These are phyloP conservation scores for Synchiropus splendidus DNA, from an alignment of 2,113 vertebrate species.

Conservation along the genomic window DNA sequence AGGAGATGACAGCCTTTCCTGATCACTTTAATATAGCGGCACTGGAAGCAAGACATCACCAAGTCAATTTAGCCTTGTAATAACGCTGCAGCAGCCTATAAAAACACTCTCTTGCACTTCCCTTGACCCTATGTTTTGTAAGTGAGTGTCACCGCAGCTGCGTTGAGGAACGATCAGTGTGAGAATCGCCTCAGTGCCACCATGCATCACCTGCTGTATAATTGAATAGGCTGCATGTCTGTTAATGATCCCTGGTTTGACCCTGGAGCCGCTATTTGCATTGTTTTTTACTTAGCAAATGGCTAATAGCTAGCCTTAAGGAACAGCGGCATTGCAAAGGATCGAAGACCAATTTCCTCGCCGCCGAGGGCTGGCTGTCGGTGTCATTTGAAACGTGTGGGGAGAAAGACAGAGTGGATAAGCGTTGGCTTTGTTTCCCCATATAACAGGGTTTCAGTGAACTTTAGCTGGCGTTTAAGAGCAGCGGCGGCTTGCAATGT, in stretches of 20 bases:
- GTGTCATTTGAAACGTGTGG: conserved; percentile 43
- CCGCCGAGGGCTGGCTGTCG: conserved; percentile 37
- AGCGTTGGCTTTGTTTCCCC: conserved; percentile 13
- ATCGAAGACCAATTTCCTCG: conserved; percentile 63
- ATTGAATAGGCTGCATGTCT: conserved; percentile 52
- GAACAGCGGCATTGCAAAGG: conserved; percentile 24
- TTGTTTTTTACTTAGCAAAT: conserved; percentile 62
- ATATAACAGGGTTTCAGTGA: no score
- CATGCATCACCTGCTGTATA: conserved; percentile 60
- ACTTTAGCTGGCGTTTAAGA: no score
- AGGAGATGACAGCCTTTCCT: conserved; percentile 6
- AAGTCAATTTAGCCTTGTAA: conserved; percentile 10
- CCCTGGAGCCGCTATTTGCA: conserved; percentile 56
- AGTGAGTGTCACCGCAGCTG: conserved; percentile 44
- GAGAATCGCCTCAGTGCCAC: conserved; percentile 35
- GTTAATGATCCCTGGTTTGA: conserved; percentile 49
- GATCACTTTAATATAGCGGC: conserved; percentile 10
- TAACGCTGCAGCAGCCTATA: conserved; percentile 17
- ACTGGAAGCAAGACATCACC: conserved; percentile 8
- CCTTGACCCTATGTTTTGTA: conserved; percentile 29
- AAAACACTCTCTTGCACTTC: conserved; percentile 33
- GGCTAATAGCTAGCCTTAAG: conserved; percentile 59
- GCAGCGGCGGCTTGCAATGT: no score
- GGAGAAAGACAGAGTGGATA: conserved; percentile 29
- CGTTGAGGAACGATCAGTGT: conserved; percentile 45